Conservation (phyloP, 2,113 vertebrate genomes). For the Amazona vittata region DNA sequence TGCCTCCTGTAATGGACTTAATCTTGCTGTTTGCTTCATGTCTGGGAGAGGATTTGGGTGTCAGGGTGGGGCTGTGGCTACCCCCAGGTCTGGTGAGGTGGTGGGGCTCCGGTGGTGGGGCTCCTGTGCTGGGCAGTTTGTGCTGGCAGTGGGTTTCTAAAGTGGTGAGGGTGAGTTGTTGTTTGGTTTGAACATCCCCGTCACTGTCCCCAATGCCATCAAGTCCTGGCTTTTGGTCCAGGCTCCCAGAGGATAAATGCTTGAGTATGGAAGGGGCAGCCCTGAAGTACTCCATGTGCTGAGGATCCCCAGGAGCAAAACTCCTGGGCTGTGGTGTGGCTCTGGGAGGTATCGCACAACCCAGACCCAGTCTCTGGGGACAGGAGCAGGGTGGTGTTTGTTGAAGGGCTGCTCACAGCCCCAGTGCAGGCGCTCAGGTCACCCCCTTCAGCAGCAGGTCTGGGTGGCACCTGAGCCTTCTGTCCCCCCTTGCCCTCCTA, state of each 20-base stretch:
- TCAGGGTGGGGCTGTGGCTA: not conserved
- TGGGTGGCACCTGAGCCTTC: not conserved
- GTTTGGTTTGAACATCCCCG: not conserved
- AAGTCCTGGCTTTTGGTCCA: not conserved
- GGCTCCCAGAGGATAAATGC: not conserved
- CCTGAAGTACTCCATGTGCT: accelerated
- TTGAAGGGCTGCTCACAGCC: not conserved
- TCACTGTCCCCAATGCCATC: accelerated
- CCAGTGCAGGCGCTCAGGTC: not conserved
- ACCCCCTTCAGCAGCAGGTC: not conserved
- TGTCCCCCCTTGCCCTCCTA: not conserved
- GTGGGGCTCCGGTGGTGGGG: not conserved
- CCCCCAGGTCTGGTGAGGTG: not conserved
- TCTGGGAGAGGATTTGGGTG: not conserved
- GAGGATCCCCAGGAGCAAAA: not conserved
- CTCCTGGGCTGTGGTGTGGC: not conserved
- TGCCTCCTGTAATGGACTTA: not conserved
- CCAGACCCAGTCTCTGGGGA: not conserved
- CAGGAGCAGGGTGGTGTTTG: not conserved
- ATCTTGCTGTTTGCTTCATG: not conserved
- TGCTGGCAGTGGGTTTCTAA: not conserved
- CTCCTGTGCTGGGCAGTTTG: not conserved
- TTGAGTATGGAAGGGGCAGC: not conserved
- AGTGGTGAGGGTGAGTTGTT: accelerated
- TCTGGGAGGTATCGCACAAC: not conserved